Conservation (phyloP, 2,888 invertebrate species). For the Coelinius sp. region DNA sequence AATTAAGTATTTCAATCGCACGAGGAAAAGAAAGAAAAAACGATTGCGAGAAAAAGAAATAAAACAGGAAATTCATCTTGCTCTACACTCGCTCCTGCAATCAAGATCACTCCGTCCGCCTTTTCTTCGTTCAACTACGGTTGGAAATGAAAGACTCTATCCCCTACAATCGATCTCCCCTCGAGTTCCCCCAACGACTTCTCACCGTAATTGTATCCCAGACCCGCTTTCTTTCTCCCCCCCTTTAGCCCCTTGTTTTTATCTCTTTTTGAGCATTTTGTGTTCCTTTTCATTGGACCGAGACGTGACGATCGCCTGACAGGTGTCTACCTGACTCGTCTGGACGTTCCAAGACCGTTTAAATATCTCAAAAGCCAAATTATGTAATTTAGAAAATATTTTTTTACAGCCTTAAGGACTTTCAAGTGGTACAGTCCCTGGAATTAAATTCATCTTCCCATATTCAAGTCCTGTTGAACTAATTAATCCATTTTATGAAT, state of each 20-base stretch:
- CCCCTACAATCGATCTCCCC: slow-evolving; percentile 11
- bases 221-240: background rate
- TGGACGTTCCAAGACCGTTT: background rate
- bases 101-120: slow-evolving; percentile 12
- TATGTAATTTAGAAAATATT: background rate
- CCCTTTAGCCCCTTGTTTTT: background rate
- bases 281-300: background rate
- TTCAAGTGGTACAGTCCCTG: too few relatives aligned
- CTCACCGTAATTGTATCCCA: slow-evolving; percentile 14
- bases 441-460: too few relatives aligned
- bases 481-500: too few relatives aligned
- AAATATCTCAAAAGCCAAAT: background rate
- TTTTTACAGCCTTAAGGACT: too few relatives aligned
- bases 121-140: slow-evolving; percentile 15
- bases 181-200: slow-evolving; percentile 2
- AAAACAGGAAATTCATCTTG: slow-evolving; percentile 24
- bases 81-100: slow-evolving; percentile 1
- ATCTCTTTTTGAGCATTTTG: background rate
- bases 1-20: background rate
- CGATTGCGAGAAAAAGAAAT: background rate
- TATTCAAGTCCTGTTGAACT: too few relatives aligned
- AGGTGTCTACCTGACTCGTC: background rate
- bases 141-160: slow-evolving; percentile 14
- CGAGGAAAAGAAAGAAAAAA: background rate
- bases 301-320: background rate